phyloP scores from a whole-genome alignment of 2,113 vertebrate genomes.

The Axis porcinus region DNA sequence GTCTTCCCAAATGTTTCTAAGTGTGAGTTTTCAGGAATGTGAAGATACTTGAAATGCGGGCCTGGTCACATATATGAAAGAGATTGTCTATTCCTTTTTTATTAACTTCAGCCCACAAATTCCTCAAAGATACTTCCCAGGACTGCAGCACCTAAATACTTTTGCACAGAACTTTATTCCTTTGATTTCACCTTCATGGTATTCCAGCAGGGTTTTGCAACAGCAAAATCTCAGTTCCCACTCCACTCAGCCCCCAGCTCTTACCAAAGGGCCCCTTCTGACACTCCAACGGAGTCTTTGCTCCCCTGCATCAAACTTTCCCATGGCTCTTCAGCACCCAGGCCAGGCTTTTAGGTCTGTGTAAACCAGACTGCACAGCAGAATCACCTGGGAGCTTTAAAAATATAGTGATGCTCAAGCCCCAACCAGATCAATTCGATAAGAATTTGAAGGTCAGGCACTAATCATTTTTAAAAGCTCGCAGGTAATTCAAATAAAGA shows the following conservation, averaged over 20 bases:
- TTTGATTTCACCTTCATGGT: neutral
- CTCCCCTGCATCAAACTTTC: no score
- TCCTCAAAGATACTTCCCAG: neutral
- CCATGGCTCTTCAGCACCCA: neutral
- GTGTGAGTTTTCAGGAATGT: neutral
- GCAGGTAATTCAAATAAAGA: neutral
- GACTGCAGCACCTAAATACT: neutral
- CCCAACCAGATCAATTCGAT: neutral
- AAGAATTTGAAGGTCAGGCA: neutral
- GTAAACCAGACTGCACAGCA: neutral
- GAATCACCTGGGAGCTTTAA: neutral
- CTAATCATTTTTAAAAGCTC: neutral
- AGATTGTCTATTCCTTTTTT: neutral
- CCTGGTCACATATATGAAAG: neutral
- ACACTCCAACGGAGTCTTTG: rapidly evolving
- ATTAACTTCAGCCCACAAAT: neutral
- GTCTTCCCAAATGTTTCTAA: neutral
- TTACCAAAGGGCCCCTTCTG: neutral
- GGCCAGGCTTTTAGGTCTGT: neutral
- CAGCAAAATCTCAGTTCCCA: neutral
- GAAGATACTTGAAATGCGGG: neutral
- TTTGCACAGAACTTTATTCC: neutral
- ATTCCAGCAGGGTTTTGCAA: neutral
- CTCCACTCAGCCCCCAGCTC: neutral
- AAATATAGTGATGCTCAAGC: neutral